Percentiles rank a stretch among this genome's conserved stretches.
Conservation (phyloP, 2,888 invertebrate species). For the Andrena flavipes region DNA sequence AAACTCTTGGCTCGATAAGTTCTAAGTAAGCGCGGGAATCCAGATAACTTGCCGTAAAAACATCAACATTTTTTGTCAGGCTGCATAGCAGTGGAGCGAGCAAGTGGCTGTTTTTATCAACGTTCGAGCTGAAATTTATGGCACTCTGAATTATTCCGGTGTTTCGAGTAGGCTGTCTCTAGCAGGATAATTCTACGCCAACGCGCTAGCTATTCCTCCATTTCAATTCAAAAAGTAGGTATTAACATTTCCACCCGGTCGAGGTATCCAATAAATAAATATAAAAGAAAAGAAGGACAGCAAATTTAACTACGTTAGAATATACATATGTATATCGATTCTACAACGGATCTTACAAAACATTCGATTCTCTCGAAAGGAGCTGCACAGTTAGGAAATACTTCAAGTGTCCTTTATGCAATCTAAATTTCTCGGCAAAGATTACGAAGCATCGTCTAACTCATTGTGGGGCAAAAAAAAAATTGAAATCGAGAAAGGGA, state of each 20-base stretch:
- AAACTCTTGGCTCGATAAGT: conserved; percentile 70
- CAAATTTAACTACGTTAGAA: background rate
- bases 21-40: conserved; percentile 70
- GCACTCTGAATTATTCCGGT: conserved; percentile 55
- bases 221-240: background rate
- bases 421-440: background rate
- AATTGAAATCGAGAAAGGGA: conserved; percentile 4
- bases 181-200: conserved; percentile 43
- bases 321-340: background rate
- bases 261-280: background rate
- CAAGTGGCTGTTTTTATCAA: conserved; percentile 53
- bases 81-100: conserved; percentile 67
- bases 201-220: conserved; percentile 8
- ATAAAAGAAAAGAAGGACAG: conserved; percentile 2
- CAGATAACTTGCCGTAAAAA: conserved; percentile 67
- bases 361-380: background rate
- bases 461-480: background rate
- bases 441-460: conserved; percentile 21
- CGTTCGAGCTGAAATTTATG: conserved; percentile 58
- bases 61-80: conserved; percentile 67
- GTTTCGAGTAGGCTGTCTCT: conserved; percentile 51
- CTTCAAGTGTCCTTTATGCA: background rate
- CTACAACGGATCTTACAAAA: conserved; percentile 1
- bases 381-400: background rate
- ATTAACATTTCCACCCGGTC: too few species aligned